phyloP scores from a whole-genome alignment of 1,140 invertebrate species.

The Aplysia californica region DNA sequence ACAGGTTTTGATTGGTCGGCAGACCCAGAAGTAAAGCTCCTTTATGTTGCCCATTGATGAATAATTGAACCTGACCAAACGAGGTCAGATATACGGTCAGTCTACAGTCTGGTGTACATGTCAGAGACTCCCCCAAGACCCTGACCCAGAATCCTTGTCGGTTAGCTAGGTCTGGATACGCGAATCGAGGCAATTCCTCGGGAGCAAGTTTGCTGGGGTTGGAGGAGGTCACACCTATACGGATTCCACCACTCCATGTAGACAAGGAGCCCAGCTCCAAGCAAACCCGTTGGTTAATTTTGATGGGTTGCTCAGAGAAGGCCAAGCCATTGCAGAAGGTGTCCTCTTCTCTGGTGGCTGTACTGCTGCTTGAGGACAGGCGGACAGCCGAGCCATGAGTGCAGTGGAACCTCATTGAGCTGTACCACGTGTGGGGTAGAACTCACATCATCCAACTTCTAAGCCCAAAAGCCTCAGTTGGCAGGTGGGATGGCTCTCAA shows the following conservation, averaged over 20 bases:
- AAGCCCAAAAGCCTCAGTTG: too few species aligned
- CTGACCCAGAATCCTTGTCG: constrained; percentile 65
- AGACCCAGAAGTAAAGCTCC: constrained; percentile 60
- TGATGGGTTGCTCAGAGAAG: constrained; percentile 63
- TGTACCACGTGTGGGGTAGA: too few species aligned
- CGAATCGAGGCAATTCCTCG: constrained; percentile 59
- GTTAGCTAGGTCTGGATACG: constrained; percentile 59
- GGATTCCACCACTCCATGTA: constrained; percentile 66
- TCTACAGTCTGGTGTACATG: constrained; percentile 41
- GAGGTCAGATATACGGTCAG: constrained; percentile 63
- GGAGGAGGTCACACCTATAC: constrained; percentile 63
- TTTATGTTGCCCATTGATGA: constrained; percentile 66
- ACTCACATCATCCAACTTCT: too few species aligned
- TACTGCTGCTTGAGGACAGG: constrained; percentile 43
- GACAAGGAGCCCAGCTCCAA: constrained; percentile 52
- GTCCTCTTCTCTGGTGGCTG: constrained; percentile 49
- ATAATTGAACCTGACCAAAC: constrained; percentile 63
- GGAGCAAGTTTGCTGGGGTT: constrained; percentile 54
- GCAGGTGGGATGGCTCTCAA: too few species aligned
- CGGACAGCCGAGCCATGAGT: constrained; percentile 53
- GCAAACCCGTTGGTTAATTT: constrained; percentile 55
- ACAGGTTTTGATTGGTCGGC: constrained; percentile 60
- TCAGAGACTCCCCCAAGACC: constrained; percentile 56
- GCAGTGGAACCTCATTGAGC: constrained; percentile 61
- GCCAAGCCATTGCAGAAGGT: constrained; percentile 66